These are phyloP conservation scores for Callyntrura sp. DNA, from an alignment of 2,888 invertebrate genomes.

Conservation along the genomic window DNA sequence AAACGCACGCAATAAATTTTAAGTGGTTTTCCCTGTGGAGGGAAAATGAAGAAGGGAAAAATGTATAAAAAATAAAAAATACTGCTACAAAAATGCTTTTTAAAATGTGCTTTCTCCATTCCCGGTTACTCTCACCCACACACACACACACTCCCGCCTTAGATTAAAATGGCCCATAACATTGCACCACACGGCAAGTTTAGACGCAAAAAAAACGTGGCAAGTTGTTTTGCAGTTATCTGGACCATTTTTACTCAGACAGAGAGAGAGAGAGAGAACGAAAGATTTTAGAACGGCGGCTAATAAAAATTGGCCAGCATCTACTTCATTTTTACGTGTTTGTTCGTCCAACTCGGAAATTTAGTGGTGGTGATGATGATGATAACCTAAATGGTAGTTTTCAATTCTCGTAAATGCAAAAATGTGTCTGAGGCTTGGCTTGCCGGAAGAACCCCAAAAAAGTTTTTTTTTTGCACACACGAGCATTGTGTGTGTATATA, in stretches of 20 bases:
- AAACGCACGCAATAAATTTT: constrained; percentile 72
- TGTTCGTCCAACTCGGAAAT: no score
- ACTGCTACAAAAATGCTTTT: background rate
- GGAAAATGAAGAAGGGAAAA: constrained; percentile 46
- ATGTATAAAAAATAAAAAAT: background rate
- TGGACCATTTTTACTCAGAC: background rate
- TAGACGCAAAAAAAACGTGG: no score
- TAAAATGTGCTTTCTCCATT: constrained; percentile 43
- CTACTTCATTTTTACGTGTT: no score
- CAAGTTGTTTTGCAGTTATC: no score
- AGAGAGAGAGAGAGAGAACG: background rate
- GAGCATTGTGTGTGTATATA: background rate
- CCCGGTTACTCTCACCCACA: background rate
- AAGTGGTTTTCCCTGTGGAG: constrained; percentile 70
- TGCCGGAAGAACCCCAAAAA: background rate
- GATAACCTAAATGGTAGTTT: no score
- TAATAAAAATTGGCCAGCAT: background rate
- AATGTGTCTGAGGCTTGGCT: no score
- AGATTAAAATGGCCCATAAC: background rate
- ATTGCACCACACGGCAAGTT: no score
- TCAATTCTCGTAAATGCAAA: no score
- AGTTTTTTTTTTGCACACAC: background rate
- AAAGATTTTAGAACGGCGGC: background rate
- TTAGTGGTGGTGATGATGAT: no score
- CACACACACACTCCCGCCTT: no score